Percentiles rank a stretch among this genome's conserved stretches.
Evolutionary conservation across 2,113 vertebrate genomes (phyloP).

Genomic region (Grallaria varia): DNA sequence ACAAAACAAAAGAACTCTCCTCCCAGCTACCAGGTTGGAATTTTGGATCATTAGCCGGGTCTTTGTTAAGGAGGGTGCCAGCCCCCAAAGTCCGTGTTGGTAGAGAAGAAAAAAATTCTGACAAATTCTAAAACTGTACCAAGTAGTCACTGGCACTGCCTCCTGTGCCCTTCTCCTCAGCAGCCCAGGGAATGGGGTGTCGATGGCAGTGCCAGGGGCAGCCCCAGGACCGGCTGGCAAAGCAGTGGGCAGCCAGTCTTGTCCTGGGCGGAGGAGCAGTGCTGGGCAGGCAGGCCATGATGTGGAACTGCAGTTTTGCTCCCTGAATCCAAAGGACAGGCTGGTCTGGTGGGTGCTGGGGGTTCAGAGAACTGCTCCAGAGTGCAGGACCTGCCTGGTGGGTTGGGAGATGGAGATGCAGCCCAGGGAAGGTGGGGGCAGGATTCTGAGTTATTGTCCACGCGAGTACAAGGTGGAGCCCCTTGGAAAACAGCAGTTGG

Average conservation of each 20-base stretch:
- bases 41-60: too few species aligned
- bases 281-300: neutral
- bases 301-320: neutral
- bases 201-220: neutral
- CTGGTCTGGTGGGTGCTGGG: neutral
- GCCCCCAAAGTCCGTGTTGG: too few species aligned
- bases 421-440: neutral
- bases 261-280: neutral
- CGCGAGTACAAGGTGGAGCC: neutral
- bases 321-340: neutral
- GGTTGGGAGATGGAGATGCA: neutral
- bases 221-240: neutral
- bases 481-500: neutral
- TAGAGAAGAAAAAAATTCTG: too few species aligned
- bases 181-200: neutral
- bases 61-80: too few species aligned
- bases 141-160: neutral
- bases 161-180: neutral
- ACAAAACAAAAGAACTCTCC: too few species aligned
- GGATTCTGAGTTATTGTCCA: neutral
- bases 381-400: neutral
- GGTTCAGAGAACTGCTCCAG: neutral
- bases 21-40: too few species aligned
- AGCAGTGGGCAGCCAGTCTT: neutral
- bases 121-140: too few species aligned